These are phyloP conservation scores for Cremastinae sp. DNA, from an alignment of 2,888 invertebrate species.

Conservation along the genomic window DNA sequence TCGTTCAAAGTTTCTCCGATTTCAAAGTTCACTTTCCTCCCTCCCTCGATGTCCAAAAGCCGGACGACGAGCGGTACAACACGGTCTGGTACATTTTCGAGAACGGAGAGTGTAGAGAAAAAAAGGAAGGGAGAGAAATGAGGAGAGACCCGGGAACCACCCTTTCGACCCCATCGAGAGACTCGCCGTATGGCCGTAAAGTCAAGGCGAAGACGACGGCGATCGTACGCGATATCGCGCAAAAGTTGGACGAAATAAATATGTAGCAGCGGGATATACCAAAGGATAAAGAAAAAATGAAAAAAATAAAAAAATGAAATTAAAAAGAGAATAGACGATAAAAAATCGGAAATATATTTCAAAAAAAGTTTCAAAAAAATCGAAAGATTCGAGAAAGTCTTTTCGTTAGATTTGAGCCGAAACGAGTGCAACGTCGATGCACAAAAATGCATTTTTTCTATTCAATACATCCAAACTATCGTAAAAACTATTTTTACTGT, in stretches of 20 bases:
- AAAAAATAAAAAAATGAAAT: background rate
- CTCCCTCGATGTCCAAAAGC: slow-evolving; percentile 46
- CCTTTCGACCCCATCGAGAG: slow-evolving; percentile 51
- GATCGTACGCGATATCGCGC: slow-evolving; percentile 63
- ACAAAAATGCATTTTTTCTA: too few relatives aligned
- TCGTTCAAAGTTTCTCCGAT: background rate
- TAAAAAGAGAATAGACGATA: slow-evolving; percentile 9
- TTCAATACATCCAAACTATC: too few relatives aligned
- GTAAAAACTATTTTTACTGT: too few relatives aligned
- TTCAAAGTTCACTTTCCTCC: slow-evolving; percentile 55
- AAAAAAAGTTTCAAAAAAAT: slow-evolving; percentile 41
- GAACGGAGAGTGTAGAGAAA: slow-evolving; percentile 3
- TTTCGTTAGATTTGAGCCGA: too few relatives aligned
- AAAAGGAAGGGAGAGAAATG: slow-evolving; percentile 5
- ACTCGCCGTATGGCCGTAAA: slow-evolving; percentile 31
- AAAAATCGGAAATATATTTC: slow-evolving; percentile 5
- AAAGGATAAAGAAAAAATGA: slow-evolving; percentile 25
- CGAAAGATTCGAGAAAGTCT: slow-evolving; percentile 14
- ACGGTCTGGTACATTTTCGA: slow-evolving; percentile 3
- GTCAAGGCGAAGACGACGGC: slow-evolving; percentile 40
- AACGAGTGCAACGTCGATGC: too few relatives aligned
- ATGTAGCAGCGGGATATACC: slow-evolving; percentile 62
- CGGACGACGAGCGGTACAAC: slow-evolving; percentile 5
- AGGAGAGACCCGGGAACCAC: slow-evolving; percentile 43
- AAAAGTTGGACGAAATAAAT: slow-evolving; percentile 66